These are phyloP conservation scores for Silurus glanis DNA, from an alignment of 2,113 vertebrate species.

Conservation along the genomic window DNA sequence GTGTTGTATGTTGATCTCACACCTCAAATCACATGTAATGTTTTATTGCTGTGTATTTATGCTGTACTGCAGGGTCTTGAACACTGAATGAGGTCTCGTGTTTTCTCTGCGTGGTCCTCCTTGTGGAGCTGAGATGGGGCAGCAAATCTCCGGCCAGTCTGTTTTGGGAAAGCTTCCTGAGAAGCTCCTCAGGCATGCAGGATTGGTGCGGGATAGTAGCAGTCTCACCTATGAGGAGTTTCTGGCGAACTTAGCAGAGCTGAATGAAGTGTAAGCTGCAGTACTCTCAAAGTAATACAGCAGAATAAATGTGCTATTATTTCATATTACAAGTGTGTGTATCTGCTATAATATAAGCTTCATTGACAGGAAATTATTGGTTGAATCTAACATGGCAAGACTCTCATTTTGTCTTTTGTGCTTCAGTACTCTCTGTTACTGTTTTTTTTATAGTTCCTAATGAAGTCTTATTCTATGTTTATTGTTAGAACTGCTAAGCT, in stretches of 20 bases:
- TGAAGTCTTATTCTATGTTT: not conserved
- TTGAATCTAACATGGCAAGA: not conserved
- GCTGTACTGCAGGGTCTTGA: slow-evolving; percentile 63
- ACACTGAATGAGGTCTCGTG: slow-evolving; percentile 72
- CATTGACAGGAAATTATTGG: not conserved
- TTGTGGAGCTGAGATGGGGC: slow-evolving; percentile 82
- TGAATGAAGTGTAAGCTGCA: slow-evolving; percentile 91
- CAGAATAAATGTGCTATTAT: not conserved
- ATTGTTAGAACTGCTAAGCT: slow-evolving; percentile 82
- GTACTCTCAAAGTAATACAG: not conserved
- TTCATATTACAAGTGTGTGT: not conserved
- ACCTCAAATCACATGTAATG: too few relatives aligned
- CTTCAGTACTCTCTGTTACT: not conserved
- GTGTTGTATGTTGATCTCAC: not conserved
- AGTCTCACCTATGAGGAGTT: slow-evolving; percentile 96
- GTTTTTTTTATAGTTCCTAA: not conserved
- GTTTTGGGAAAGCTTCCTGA: slow-evolving; percentile 89
- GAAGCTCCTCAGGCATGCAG: slow-evolving; percentile 88
- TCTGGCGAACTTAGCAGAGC: slow-evolving; percentile 92
- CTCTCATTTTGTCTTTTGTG: not conserved
- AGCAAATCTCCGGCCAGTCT: slow-evolving; percentile 89
- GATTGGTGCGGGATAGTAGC: slow-evolving; percentile 89
- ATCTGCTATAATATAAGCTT: not conserved
- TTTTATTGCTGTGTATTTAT: not conserved
- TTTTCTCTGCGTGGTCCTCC: slow-evolving; percentile 60